phyloP scores from a whole-genome alignment of 2,888 invertebrate species.

The Reticulitermes lucifugus region DNA sequence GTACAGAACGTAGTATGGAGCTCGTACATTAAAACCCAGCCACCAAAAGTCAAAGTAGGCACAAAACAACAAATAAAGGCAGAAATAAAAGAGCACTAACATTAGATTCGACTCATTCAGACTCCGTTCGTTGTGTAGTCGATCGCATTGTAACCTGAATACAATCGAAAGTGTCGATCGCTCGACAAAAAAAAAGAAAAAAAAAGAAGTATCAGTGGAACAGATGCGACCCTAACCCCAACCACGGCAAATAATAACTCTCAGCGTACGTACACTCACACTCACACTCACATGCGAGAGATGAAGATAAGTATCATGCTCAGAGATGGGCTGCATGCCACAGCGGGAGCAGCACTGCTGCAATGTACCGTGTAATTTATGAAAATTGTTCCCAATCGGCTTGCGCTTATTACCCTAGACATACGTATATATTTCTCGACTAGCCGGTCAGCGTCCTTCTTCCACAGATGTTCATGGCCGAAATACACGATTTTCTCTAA shows the following conservation, averaged over 20 bases:
- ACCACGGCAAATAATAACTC: conserved; percentile 24
- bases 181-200: not conserved
- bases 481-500: conserved; percentile 17
- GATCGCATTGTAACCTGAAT: conserved; percentile 21
- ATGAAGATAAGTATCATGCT: conserved; percentile 10
- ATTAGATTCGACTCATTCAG: conserved; percentile 6
- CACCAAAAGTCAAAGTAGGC: not conserved
- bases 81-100: not conserved
- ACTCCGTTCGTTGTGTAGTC: not conserved
- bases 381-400: conserved; percentile 43
- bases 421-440: conserved; percentile 4
- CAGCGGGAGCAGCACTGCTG: conserved; percentile 32
- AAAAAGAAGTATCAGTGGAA: not conserved
- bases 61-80: not conserved
- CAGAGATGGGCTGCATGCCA: not conserved
- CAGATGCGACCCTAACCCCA: conserved; percentile 22
- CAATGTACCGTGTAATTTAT: conserved; percentile 39
- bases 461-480: not conserved
- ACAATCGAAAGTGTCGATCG: conserved; percentile 37
- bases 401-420: conserved; percentile 18
- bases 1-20: not conserved
- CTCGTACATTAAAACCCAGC: not conserved
- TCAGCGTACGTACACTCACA: not conserved
- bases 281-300: not conserved
- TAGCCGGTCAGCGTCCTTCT: conserved; percentile 25